Conservation (phyloP, 2,113 vertebrate genomes). For the Campylorhamphus procurvoides region DNA sequence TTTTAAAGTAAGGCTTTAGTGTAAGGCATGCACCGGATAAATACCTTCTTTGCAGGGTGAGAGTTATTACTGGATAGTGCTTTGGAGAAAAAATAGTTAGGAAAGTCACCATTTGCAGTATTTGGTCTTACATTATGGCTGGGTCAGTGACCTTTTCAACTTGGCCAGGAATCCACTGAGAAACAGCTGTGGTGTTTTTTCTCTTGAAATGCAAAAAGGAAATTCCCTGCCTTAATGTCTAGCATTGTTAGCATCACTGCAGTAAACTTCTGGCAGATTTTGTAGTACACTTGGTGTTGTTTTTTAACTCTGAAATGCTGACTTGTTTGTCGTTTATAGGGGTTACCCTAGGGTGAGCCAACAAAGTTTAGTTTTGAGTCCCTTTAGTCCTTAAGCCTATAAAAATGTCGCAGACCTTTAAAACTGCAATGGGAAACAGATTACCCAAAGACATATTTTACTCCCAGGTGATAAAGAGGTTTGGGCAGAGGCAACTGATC, state of each 20-base stretch:
- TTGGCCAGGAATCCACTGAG: constrained; percentile 17
- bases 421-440: constrained; percentile 22
- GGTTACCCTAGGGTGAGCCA: constrained; percentile 64
- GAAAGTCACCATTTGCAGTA: neutral
- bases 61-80: neutral
- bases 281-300: constrained; percentile 34
- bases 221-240: constrained; percentile 52
- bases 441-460: neutral
- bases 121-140: neutral
- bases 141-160: constrained; percentile 26
- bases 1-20: neutral
- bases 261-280: constrained; percentile 42
- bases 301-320: constrained; percentile 55
- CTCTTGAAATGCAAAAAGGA: constrained; percentile 50
- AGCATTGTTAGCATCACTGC: constrained; percentile 42
- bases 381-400: constrained; percentile 14
- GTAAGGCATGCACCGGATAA: neutral
- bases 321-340: constrained; percentile 65
- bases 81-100: neutral
- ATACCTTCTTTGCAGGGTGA: neutral
- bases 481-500: neutral
- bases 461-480: neutral
- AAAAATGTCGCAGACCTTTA: constrained; percentile 44
- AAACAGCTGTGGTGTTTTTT: constrained; percentile 40
- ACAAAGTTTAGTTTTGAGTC: constrained; percentile 29